Percentiles rank a stretch among this genome's conserved stretches.
These are phyloP conservation scores for Microplitis demolitor DNA, from an alignment of 1,140 invertebrate species.

Conservation along the genomic window DNA sequence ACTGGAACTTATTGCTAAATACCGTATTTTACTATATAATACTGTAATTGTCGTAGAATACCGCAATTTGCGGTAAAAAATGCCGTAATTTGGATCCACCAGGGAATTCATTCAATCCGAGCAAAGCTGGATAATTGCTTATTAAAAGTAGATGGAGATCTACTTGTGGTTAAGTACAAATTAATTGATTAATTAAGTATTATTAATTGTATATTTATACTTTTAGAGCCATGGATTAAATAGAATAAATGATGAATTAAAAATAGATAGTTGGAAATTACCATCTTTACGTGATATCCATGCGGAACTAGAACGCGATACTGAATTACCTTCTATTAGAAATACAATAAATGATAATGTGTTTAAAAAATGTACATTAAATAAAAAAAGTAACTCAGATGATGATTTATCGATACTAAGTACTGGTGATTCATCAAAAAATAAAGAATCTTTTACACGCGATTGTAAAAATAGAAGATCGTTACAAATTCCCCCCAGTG, in stretches of 20 bases:
- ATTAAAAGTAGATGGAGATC: too few species aligned
- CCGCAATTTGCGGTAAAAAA: too few species aligned
- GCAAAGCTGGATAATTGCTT: too few species aligned
- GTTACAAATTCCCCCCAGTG: conserved; percentile 65
- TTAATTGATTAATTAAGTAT: too few species aligned
- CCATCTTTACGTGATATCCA: conserved; percentile 18
- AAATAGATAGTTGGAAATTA: conserved; percentile 4
- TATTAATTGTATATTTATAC: too few species aligned
- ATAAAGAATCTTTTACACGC: conserved; percentile 29
- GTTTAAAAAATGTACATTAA: conserved; percentile 20
- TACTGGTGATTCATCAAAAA: conserved; percentile 35
- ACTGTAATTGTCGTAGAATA: too few species aligned
- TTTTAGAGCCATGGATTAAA: background rate
- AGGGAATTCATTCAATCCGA: too few species aligned
- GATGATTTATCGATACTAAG: conserved; percentile 57
- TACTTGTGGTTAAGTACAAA: too few species aligned
- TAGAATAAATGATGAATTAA: conserved; percentile 22
- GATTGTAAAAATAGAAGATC: conserved; percentile 63
- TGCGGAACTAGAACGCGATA: background rate
- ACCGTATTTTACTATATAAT: too few species aligned
- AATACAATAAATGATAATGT: conserved; percentile 40
- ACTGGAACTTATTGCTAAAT: too few species aligned
- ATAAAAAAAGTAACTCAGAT: conserved; percentile 57
- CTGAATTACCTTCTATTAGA: conserved; percentile 22
- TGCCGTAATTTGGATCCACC: too few species aligned